A percentile compares a stretch with the other conserved stretches of the same genome.
phyloP scores from a whole-genome alignment of 2,888 invertebrate species.

The Tridacna gigas region DNA sequence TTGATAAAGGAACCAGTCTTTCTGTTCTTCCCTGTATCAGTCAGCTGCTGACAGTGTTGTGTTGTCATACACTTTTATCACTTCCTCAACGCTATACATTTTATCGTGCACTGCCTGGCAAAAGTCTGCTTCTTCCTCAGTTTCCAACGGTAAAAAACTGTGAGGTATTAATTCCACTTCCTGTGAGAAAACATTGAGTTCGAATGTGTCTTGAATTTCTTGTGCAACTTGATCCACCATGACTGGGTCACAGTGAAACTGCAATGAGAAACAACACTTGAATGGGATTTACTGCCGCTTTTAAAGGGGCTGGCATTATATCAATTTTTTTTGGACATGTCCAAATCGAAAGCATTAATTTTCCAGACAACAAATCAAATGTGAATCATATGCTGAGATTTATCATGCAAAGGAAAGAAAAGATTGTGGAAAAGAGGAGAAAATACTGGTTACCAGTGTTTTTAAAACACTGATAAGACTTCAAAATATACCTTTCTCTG shows the following conservation, averaged over 20 bases:
- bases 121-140: constrained; percentile 24
- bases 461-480: no score
- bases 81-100: constrained; percentile 30
- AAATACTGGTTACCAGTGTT: no score
- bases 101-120: constrained; percentile 31
- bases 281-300: background rate
- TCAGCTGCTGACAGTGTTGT: constrained; percentile 44
- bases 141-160: constrained; percentile 23
- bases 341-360: no score
- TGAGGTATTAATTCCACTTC: constrained; percentile 49
- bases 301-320: no score
- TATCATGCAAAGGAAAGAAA: no score
- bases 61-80: constrained; percentile 51
- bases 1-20: no score
- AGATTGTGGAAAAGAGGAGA: no score
- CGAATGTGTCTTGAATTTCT: constrained; percentile 41
- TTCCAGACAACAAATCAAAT: no score
- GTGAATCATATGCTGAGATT: no score
- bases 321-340: no score
- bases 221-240: constrained; percentile 18
- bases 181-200: constrained; percentile 37
- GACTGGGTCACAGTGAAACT: constrained; percentile 56
- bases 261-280: constrained; percentile 24
- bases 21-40: background rate
- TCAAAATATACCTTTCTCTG: no score